Conservation (phyloP, 2,113 vertebrate species). For the Actenoides hombroni region DNA sequence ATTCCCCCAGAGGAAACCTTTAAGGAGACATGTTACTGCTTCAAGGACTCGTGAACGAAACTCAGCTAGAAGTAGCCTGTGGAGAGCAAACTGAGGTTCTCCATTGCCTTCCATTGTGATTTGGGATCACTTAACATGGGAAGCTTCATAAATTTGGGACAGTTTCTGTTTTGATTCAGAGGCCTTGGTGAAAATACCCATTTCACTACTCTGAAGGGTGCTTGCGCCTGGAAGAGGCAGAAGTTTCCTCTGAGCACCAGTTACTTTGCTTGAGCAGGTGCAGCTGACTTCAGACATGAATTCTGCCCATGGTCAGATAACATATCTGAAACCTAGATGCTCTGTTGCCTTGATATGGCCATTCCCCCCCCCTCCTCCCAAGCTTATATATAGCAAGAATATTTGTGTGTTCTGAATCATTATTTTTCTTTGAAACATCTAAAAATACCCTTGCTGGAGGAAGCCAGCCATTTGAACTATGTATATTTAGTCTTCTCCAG, state of each 20-base stretch:
- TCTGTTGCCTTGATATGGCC: not conserved
- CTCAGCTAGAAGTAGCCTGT: not conserved
- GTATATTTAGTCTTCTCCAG: constrained; percentile 65
- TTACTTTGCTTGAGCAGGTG: not conserved
- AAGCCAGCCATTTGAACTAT: constrained; percentile 66
- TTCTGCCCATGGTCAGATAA: not conserved
- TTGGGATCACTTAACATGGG: not conserved
- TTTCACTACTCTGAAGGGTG: not conserved
- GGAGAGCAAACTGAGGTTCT: not conserved
- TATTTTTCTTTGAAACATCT: constrained; percentile 51
- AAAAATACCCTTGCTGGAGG: constrained; percentile 61
- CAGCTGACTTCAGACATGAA: not conserved
- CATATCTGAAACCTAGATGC: not conserved
- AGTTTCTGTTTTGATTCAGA: not conserved
- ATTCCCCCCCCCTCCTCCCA: not conserved
- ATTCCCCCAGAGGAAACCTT: not conserved
- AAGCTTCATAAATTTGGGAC: not conserved
- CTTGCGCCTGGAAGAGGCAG: not conserved
- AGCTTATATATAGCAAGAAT: constrained; percentile 51
- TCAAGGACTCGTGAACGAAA: not conserved
- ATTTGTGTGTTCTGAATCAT: constrained; percentile 59
- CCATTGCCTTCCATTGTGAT: rapidly evolving
- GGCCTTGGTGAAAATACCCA: not conserved
- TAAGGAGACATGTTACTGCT: not conserved
- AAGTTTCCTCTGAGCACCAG: not conserved